Evolutionary conservation across 2,113 vertebrate genomes (phyloP).

Genomic region (Tauraco erythrolophus): DNA sequence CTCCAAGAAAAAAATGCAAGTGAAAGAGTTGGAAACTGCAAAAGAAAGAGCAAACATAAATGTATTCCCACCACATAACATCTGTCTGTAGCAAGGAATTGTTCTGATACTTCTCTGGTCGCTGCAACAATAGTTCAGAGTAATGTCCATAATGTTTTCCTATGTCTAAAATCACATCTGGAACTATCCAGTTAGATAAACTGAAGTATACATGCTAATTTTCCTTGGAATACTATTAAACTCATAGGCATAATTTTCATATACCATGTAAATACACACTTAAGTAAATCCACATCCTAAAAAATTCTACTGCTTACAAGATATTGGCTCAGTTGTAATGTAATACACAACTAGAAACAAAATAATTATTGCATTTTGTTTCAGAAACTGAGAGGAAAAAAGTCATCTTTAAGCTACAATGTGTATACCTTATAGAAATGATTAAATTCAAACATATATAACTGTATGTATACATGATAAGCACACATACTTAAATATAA

Average conservation of each 20-base stretch:
- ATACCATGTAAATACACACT: background rate
- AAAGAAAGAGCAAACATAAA: background rate
- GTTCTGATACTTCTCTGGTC: background rate
- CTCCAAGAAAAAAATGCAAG: fast-evolving
- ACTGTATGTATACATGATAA: background rate
- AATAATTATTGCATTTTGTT: background rate
- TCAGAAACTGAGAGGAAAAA: background rate
- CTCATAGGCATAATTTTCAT: background rate
- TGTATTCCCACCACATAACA: background rate
- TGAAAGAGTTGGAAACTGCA: background rate
- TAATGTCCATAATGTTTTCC: background rate
- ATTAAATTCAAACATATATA: background rate
- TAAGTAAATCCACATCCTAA: background rate
- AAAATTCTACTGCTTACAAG: background rate
- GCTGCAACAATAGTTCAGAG: background rate
- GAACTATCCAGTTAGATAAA: background rate
- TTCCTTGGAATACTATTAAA: background rate
- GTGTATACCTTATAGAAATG: background rate
- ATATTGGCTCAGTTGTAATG: background rate
- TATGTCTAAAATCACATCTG: background rate
- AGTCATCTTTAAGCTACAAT: background rate
- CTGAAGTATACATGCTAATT: background rate
- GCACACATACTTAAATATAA: background rate
- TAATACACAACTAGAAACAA: background rate
- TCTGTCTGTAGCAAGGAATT: background rate